Percentiles rank a stretch among this genome's conserved stretches.
Evolutionary conservation across 2,797 vertebrate genomes (phyloP).

Genomic region (Moxostoma hubbsi): DNA sequence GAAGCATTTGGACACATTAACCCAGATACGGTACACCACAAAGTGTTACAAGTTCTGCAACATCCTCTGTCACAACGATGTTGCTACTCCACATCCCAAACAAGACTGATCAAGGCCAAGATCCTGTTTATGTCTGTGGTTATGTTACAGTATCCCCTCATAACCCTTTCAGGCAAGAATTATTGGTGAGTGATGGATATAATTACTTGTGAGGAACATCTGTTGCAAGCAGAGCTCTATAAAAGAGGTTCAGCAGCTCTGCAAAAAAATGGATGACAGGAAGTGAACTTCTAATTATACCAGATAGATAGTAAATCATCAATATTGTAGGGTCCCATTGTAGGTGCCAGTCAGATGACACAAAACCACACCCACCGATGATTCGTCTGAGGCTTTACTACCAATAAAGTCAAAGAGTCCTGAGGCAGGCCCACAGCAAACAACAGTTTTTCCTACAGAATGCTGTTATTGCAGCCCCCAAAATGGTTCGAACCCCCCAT

Average conservation of each 20-base stretch:
- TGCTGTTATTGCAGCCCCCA: no score
- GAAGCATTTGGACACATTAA: constrained; percentile 4
- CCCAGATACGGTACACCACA: background rate
- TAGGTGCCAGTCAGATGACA: constrained; percentile 1
- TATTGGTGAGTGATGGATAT: constrained; percentile 35
- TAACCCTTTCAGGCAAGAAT: constrained; percentile 6
- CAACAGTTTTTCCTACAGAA: no score
- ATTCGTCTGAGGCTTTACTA: constrained; percentile 10
- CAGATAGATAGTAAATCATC: constrained; percentile 35
- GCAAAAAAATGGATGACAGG: constrained; percentile 62
- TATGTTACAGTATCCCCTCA: constrained; percentile 26
- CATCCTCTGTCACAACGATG: background rate
- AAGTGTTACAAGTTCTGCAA: background rate
- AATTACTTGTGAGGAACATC: constrained; percentile 49
- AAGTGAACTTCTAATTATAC: constrained; percentile 61
- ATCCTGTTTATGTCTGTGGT: background rate
- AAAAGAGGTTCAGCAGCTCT: constrained; percentile 43
- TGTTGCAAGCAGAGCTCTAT: constrained; percentile 53
- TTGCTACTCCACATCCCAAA: background rate
- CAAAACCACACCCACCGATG: constrained; percentile 22
- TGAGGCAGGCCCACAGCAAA: background rate
- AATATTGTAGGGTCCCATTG: constrained; percentile 18
- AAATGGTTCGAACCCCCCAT: no score
- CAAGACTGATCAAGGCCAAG: constrained; percentile 8
- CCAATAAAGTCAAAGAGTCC: constrained; percentile 1